phyloP scores from a whole-genome alignment of 2,888 invertebrate genomes.

The Harmothoe impar region DNA sequence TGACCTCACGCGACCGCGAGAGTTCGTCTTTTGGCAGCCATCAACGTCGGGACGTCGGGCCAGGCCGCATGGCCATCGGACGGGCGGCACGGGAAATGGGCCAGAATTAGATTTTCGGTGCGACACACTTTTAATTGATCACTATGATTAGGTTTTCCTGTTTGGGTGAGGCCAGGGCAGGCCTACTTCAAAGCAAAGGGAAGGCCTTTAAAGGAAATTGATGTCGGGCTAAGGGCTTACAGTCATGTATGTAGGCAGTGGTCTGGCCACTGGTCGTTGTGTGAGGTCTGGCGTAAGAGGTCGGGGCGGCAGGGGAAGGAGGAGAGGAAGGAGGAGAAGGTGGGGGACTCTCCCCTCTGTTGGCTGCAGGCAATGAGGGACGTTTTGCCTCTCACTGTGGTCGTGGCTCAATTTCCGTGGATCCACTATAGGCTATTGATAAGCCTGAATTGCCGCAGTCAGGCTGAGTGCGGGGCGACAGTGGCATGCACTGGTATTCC shows the following conservation, averaged over 20 bases:
- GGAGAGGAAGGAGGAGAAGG: not conserved
- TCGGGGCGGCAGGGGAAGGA: not conserved
- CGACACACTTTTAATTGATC: conserved; percentile 56
- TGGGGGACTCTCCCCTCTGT: not conserved
- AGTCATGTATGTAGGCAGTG: conserved; percentile 32
- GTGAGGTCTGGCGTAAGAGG: not conserved
- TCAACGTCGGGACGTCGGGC: not conserved
- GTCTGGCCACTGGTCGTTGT: not conserved
- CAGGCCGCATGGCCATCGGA: too few relatives aligned
- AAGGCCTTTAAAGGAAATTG: conserved; percentile 58
- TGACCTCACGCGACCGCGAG: conserved; percentile 35
- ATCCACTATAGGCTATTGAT: not conserved
- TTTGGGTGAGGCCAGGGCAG: not conserved
- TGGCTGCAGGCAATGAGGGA: conserved; percentile 17
- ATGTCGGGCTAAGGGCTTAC: not conserved
- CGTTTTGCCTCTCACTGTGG: not conserved
- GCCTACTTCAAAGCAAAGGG: conserved; percentile 38
- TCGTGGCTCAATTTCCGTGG: conserved; percentile 50
- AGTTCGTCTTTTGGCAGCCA: conserved; percentile 27
- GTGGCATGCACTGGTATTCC: too few relatives aligned
- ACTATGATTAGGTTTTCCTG: conserved; percentile 58
- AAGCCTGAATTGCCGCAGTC: conserved; percentile 15
- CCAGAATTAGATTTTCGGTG: conserved; percentile 25
- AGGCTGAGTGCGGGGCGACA: too few relatives aligned
- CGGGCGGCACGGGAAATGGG: conserved; percentile 30